These are phyloP conservation scores for Oophaga sylvatica DNA, from an alignment of 2,797 vertebrate genomes.

Conservation along the genomic window DNA sequence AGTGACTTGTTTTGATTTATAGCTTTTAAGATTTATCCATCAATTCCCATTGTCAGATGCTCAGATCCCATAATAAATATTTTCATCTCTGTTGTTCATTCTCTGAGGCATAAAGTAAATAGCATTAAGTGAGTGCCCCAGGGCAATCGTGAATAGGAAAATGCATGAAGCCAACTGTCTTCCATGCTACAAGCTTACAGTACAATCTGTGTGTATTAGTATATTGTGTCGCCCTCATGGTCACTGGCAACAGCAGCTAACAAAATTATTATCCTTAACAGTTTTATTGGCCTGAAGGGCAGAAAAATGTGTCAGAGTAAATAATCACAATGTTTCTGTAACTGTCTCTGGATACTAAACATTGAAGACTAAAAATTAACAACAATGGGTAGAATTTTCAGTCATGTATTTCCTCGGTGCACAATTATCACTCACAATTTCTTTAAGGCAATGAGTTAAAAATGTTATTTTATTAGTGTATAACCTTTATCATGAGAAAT, in stretches of 20 bases:
- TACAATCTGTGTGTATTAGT: constrained; percentile 40
- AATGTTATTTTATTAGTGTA: constrained; percentile 9
- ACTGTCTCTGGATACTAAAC: constrained; percentile 15
- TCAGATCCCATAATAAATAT: constrained; percentile 49
- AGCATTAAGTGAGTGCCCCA: constrained; percentile 33
- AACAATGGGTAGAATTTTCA: constrained; percentile 15
- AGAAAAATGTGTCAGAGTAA: constrained; percentile 45
- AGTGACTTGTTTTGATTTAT: constrained; percentile 46
- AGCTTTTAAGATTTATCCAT: constrained; percentile 39
- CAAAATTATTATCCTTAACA: constrained; percentile 39
- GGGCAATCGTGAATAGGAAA: constrained; percentile 36
- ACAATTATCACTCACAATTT: not conserved
- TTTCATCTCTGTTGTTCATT: constrained; percentile 49
- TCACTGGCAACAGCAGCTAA: constrained; percentile 27
- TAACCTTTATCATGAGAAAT: constrained; percentile 25
- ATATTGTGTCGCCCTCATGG: constrained; percentile 27
- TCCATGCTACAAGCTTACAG: constrained; percentile 29
- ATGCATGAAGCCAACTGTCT: constrained; percentile 38
- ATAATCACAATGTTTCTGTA: constrained; percentile 52
- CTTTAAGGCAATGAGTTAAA: not conserved
- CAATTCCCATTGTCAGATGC: constrained; percentile 49
- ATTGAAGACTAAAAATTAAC: constrained; percentile 26
- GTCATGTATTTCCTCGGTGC: not conserved
- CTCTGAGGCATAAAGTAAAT: constrained; percentile 50
- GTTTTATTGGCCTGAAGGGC: constrained; percentile 48